Conservation (phyloP, 2,888 invertebrate genomes). For the Lumbricus terrestris region DNA sequence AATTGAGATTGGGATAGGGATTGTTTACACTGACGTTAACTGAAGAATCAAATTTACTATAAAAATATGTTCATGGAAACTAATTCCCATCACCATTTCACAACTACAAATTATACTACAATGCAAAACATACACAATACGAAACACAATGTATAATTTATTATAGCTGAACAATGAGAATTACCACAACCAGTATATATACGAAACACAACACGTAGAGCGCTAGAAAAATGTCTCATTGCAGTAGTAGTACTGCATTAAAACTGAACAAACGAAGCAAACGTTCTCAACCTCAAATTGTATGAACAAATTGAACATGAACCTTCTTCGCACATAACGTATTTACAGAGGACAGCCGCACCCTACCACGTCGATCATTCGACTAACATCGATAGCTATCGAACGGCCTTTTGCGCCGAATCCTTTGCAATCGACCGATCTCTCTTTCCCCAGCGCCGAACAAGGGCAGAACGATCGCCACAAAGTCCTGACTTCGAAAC, state of each 20-base stretch:
- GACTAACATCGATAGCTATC: neutral
- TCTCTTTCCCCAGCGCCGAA: neutral
- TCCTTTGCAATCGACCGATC: neutral
- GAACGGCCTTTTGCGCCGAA: neutral
- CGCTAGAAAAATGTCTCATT: neutral
- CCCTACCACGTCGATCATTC: neutral
- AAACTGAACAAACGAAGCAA: neutral
- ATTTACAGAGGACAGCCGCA: neutral
- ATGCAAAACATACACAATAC: too few relatives aligned
- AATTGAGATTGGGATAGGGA: too few relatives aligned
- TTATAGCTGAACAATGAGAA: neutral
- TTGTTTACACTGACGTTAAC: too few relatives aligned
- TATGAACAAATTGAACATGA: too few relatives aligned
- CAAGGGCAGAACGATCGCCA: neutral
- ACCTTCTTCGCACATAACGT: neutral
- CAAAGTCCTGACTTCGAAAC: slow-evolving; percentile 3
- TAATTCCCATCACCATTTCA: too few relatives aligned
- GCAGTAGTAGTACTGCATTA: neutral
- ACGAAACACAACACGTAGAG: neutral
- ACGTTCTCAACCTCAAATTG: neutral
- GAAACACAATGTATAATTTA: neutral
- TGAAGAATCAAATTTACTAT: too few relatives aligned
- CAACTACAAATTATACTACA: too few relatives aligned
- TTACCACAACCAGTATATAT: neutral
- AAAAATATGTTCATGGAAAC: too few relatives aligned